Evolutionary conservation across 1,140 invertebrate genomes (phyloP).

Genomic region (Pogonus chalceus): DNA sequence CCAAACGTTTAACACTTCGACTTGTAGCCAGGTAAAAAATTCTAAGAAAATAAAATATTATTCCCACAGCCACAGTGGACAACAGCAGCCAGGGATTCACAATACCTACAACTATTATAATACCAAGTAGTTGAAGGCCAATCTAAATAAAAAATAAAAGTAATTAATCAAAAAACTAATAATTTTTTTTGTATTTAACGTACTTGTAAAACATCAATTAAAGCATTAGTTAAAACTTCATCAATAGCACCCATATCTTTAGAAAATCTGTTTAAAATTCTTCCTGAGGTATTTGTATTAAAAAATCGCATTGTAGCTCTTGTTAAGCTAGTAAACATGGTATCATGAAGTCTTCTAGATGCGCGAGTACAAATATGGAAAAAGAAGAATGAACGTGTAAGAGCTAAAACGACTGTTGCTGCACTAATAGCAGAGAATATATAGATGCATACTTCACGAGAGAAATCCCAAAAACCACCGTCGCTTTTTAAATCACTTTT

Average conservation of each 20-base stretch:
- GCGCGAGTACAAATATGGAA: conserved; percentile 70
- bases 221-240: conserved; percentile 63
- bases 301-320: conserved; percentile 74
- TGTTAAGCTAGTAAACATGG: conserved; percentile 72
- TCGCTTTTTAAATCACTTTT: conserved; percentile 12
- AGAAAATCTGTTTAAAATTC: conserved; percentile 70
- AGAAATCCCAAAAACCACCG: conserved; percentile 17
- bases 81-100: conserved; percentile 67
- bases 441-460: conserved; percentile 24
- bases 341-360: conserved; percentile 60
- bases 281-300: conserved; percentile 64
- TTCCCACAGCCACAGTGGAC: conserved; percentile 52
- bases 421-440: conserved; percentile 44
- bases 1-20: conserved; percentile 73
- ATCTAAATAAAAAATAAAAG: conserved; percentile 51
- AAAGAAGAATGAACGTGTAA: conserved; percentile 55
- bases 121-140: conserved; percentile 58
- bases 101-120: conserved; percentile 59
- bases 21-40: conserved; percentile 72
- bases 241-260: conserved; percentile 82
- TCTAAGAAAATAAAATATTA: conserved; percentile 63
- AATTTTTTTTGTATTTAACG: conserved; percentile 28
- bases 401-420: conserved; percentile 42
- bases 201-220: conserved; percentile 44
- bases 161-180: conserved; percentile 9